Conservation (phyloP, 2,888 invertebrate genomes). For the Pecten maximus region DNA sequence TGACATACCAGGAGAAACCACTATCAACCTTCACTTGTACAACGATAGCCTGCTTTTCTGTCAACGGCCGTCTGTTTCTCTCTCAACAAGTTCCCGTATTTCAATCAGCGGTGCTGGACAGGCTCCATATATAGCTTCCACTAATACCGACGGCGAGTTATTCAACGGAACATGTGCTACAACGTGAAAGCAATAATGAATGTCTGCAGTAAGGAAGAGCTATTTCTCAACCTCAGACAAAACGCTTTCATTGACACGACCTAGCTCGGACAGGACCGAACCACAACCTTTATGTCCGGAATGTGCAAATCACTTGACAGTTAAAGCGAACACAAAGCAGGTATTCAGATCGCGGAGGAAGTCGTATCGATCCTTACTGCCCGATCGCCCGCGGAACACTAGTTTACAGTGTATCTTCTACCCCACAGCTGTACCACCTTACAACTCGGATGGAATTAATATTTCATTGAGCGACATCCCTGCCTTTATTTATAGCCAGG, state of each 20-base stretch:
- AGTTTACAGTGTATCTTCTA: not conserved
- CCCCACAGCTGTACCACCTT: constrained; percentile 18
- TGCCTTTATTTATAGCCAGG: not conserved
- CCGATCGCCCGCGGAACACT: not conserved
- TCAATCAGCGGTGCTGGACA: not conserved
- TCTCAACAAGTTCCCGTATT: not conserved
- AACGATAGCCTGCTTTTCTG: not conserved
- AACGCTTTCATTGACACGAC: not conserved
- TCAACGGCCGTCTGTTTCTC: not conserved
- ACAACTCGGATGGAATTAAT: not conserved
- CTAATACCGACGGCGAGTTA: not conserved
- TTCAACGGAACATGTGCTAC: not conserved
- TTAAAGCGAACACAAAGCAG: not conserved
- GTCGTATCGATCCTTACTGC: constrained; percentile 12
- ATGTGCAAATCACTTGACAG: not conserved
- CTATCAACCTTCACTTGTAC: not conserved
- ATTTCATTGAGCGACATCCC: not conserved
- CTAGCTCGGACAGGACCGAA: not conserved
- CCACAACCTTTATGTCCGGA: not conserved
- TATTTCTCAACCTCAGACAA: too few species aligned
- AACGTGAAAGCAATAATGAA: not conserved
- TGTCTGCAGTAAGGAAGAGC: not conserved
- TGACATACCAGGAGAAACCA: not conserved
- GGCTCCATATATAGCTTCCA: not conserved
- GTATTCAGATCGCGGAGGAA: not conserved